Evolutionary conservation across 1,140 invertebrate genomes (phyloP).

Genomic region (Spodoptera frugiperda): DNA sequence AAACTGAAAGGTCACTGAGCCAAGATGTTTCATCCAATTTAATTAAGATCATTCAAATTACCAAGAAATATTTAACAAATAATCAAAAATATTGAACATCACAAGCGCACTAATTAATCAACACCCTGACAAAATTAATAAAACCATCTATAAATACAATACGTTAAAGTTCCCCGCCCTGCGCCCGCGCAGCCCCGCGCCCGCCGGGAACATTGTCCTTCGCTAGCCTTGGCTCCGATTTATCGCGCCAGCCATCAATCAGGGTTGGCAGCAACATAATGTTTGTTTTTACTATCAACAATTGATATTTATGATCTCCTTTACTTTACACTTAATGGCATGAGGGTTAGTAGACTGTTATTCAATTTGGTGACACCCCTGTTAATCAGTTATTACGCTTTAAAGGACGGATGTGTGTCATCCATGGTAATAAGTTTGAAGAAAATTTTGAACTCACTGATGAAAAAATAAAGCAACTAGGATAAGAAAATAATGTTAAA

Average conservation of each 20-base stretch:
- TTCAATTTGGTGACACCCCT: conserved; percentile 36
- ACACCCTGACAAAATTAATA: neutral
- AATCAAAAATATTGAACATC: neutral
- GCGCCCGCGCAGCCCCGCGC: conserved; percentile 49
- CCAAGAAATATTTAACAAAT: no score
- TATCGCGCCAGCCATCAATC: conserved; percentile 66
- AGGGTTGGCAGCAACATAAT: conserved; percentile 63
- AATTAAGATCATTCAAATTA: no score
- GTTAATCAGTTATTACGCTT: conserved; percentile 2
- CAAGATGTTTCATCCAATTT: no score
- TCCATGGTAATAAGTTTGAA: neutral
- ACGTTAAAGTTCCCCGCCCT: conserved; percentile 2
- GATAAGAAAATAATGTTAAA: neutral
- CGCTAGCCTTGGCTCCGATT: conserved; percentile 80
- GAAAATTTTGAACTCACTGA: neutral
- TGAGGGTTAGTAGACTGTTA: conserved; percentile 16
- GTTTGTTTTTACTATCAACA: conserved; percentile 60
- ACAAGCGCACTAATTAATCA: neutral
- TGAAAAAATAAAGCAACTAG: neutral
- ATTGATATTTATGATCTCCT: conserved; percentile 65
- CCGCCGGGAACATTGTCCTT: conserved; percentile 80
- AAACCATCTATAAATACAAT: neutral
- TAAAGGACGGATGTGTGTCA: conserved; percentile 4
- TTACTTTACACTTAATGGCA: conserved; percentile 20
- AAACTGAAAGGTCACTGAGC: no score